phyloP scores from a whole-genome alignment of 2,888 invertebrate species.

The Cheilosia grossa region DNA sequence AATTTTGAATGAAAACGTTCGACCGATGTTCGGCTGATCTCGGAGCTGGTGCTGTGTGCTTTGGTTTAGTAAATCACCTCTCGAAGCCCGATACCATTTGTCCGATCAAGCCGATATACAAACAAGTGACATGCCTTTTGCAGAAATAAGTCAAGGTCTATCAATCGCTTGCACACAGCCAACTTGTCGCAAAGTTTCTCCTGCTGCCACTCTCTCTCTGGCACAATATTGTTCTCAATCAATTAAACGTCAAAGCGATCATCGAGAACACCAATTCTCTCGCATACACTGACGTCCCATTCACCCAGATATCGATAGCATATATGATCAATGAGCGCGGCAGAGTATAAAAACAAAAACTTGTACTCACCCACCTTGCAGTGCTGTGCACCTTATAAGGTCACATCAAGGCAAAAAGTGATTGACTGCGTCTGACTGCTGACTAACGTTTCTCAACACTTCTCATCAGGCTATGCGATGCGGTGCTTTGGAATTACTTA shows the following conservation, averaged over 20 bases:
- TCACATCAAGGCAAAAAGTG: conserved; percentile 69
- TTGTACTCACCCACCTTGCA: conserved; percentile 38
- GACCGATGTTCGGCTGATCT: too few species aligned
- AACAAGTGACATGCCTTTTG: too few species aligned
- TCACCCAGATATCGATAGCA: conserved; percentile 3
- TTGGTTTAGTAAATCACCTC: too few species aligned
- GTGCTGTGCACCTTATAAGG: conserved; percentile 62
- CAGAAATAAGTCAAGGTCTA: background rate
- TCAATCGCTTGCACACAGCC: background rate
- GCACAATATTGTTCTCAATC: background rate
- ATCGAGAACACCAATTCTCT: conserved; percentile 32
- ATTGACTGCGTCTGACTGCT: conserved; percentile 55
- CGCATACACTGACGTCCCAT: conserved; percentile 18
- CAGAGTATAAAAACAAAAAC: conserved; percentile 2
- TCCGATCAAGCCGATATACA: too few species aligned
- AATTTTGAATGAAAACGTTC: too few species aligned
- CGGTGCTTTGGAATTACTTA: conserved; percentile 56
- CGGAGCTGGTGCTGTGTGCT: too few species aligned
- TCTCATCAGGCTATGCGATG: conserved; percentile 10
- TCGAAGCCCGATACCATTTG: too few species aligned
- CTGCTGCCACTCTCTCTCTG: background rate
- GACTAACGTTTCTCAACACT: conserved; percentile 44
- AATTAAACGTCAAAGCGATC: conserved; percentile 19
- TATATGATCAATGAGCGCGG: conserved; percentile 2
- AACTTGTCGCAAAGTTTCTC: background rate